Evolutionary conservation across 2,888 invertebrate genomes (phyloP).

Genomic region (Aromia moschata): DNA sequence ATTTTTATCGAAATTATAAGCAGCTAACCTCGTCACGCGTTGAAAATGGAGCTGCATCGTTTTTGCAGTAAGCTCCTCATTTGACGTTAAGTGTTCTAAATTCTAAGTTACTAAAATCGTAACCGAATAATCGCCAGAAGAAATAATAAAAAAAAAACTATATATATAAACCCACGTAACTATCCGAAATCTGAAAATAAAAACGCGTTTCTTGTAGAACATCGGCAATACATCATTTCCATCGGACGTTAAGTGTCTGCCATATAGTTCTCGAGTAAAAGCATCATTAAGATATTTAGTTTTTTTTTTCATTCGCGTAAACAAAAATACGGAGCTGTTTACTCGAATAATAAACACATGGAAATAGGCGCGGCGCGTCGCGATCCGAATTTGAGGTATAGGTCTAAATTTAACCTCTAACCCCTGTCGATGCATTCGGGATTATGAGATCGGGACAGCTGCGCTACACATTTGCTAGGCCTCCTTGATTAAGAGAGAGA

Average conservation of each 20-base stretch:
- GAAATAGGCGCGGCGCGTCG: constrained; percentile 29
- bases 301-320: constrained; percentile 21
- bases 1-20: too few species aligned
- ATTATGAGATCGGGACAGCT: constrained; percentile 62
- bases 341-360: constrained; percentile 34
- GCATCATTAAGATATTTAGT: constrained; percentile 6
- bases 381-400: constrained; percentile 42
- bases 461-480: constrained; percentile 58
- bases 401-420: constrained; percentile 61
- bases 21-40: too few species aligned
- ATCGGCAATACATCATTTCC: neutral
- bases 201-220: constrained; percentile 8
- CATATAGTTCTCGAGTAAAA: constrained; percentile 1
- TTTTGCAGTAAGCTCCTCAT: too few species aligned
- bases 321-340: constrained; percentile 34
- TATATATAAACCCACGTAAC: too few species aligned
- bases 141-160: too few species aligned
- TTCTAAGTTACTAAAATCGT: too few species aligned
- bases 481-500: constrained; percentile 54
- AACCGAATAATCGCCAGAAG: too few species aligned
- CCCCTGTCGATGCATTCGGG: constrained; percentile 58
- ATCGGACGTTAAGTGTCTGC: neutral
- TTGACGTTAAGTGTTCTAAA: too few species aligned
- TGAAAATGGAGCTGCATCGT: too few species aligned
- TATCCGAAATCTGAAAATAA: neutral